Evolutionary conservation across 2,113 vertebrate genomes (phyloP).

Genomic region (Hippocampus abdominalis): DNA sequence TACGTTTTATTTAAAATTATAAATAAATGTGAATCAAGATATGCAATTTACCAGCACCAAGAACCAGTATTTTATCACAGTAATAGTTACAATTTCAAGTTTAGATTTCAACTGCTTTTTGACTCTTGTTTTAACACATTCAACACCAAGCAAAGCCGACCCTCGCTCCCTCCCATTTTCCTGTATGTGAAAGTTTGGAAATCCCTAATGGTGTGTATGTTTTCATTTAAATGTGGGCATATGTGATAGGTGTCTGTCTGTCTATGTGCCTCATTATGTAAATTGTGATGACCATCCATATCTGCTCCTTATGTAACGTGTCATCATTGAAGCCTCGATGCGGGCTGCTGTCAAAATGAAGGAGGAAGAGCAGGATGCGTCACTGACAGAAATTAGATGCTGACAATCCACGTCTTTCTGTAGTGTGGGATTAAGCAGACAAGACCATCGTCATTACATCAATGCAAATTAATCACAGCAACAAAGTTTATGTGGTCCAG

Average conservation of each 20-base stretch:
- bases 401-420: constrained; percentile 9
- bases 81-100: too few relatives aligned
- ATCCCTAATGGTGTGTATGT: neutral
- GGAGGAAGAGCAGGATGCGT: constrained; percentile 12
- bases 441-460: constrained; percentile 1
- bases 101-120: too few relatives aligned
- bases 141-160: too few relatives aligned
- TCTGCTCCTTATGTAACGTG: constrained; percentile 32
- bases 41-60: too few relatives aligned
- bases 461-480: neutral
- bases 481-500: too few relatives aligned
- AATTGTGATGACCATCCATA: constrained; percentile 20
- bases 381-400: constrained; percentile 17
- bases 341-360: constrained; percentile 45
- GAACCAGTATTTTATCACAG: too few relatives aligned
- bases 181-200: too few relatives aligned
- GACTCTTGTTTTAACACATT: too few relatives aligned
- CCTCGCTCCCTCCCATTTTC: too few relatives aligned
- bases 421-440: constrained; percentile 2
- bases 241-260: constrained; percentile 16
- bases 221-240: neutral
- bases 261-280: constrained; percentile 28
- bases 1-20: too few relatives aligned
- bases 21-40: too few relatives aligned
- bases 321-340: constrained; percentile 12